phyloP scores from a whole-genome alignment of 37 sponge, comb jelly and placozoan species.

The Beroe ovata region DNA sequence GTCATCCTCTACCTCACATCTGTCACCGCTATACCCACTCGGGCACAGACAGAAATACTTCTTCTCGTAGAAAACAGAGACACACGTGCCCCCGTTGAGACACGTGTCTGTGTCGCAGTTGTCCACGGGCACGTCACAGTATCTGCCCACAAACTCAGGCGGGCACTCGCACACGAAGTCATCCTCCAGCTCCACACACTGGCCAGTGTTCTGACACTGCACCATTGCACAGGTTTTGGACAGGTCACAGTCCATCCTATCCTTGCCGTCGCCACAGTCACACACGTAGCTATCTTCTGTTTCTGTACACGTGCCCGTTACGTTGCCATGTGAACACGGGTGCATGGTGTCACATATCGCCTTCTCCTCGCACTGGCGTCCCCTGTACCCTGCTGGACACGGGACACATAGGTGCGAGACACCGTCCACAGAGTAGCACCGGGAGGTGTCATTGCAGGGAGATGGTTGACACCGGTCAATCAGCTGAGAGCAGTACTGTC shows the following conservation, averaged over 20 bases:
- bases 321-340: constrained; percentile 14
- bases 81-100: constrained; percentile 31
- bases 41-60: constrained; percentile 54
- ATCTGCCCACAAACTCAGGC: not conserved
- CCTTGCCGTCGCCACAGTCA: constrained; percentile 44
- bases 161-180: constrained; percentile 43
- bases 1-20: constrained; percentile 10
- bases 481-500: not conserved
- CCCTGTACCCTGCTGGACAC: constrained; percentile 52
- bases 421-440: constrained; percentile 35
- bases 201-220: not conserved
- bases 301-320: constrained; percentile 22
- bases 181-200: constrained; percentile 12
- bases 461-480: constrained; percentile 24
- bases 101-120: constrained; percentile 9
- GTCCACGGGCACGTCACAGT: constrained; percentile 15
- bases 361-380: constrained; percentile 28
- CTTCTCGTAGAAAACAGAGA: constrained; percentile 23
- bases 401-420: not conserved
- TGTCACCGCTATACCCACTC: not conserved
- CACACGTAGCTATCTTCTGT: constrained; percentile 34
- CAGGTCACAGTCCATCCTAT: not conserved
- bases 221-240: not conserved
- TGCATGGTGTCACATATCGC: constrained; percentile 7
- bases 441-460: constrained; percentile 64